Base-by-base conservation (phyloP, 2,797 vertebrate genomes). In the Phrynocephalus guinanensis region DNA sequence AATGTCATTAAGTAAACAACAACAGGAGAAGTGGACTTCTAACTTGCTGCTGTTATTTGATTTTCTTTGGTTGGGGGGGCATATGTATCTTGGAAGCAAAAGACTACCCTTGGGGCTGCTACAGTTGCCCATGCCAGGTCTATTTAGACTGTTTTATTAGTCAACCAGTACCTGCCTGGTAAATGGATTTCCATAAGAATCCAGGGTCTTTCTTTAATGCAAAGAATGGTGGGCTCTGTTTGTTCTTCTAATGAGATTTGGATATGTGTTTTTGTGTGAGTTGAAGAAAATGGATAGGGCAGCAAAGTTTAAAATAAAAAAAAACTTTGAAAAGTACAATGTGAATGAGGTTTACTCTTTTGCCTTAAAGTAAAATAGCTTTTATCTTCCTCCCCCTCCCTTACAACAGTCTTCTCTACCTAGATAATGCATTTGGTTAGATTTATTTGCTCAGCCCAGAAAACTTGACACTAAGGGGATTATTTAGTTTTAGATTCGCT, bases 401-500 rank as follows among this genome's bases (percentile, higher is more conserved):
- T 96, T 95, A 96, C 96, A 96, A 96, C 96, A 96, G 95, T 94
- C 96, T 97, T 95, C 95, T 96, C 97, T 94, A 97, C 98, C 98
- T 97, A 96, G 98, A 98, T 98, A 97, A 98, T 95, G 96, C 97
- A 97, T 98, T 98, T 98, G 97, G 97, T 98, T 97, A 97, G 96
- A 98, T 98, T 98, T 98, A 98, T 98, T 98, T 97, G 96, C 94
- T 96, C 94, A 97, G 96, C 95, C 96, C 96, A 95, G 96, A 97
- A 97, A 98, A 97, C 97, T 97, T 97, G 97, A 97, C 97, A 97
- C 98, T 98, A 98, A 99, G 98, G 97, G 98, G 99, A 99, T 99
- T 99, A 99, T 98, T 98, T 97, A 97, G 97, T 98, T 98, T 98
- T 97, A 98, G 98, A 97, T 97, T 97, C 95, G 95, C 97, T 97